Evolutionary conservation across 2,113 vertebrate species (phyloP), one percentile per base, ranked within the genome.

Genomic region (Menura novaehollandiae): DNA sequence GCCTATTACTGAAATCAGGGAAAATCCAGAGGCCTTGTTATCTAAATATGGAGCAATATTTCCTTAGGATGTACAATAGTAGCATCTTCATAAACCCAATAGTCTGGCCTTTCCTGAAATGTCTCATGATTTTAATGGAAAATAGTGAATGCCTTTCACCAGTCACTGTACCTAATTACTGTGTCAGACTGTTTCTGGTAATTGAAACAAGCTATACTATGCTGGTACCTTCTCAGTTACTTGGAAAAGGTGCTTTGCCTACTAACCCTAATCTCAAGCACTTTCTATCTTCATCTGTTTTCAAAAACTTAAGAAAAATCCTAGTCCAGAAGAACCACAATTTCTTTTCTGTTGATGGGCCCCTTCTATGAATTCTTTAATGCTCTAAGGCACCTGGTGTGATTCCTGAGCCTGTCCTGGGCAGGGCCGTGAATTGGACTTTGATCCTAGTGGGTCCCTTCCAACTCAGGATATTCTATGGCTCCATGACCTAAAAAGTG

Each of bases 371-470:
- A 28, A 2, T 15, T 27, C 33, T 28, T 13, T 55, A 46, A 4
- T 0, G 1, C 63, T 46, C 13, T n/a, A 12, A 20, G 39, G 39
- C 18, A 5, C 64, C 6, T 7, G 39, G 5, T 30, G 47, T 24
- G 66, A 14, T 24, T 41, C n/a, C 46, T 24, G 32, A 66, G 32
- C 63, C 41, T 23, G 63, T 66, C 63, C 63, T 66, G 63, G 16
- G 32, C 43, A 46, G 43, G 21, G 18, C 62, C 62, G 30, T 41
- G 43, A 46, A 15, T 13, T 33, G 43, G 63, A 24, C 43, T 66
- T n/a, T 46, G 63, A 46, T 66, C 30, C 30, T 32, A 44, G 20
- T 51, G 49, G 23, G 24, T 43, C 41, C 43, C 32, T n/a, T 66
- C 43, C 22, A n/a, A 18, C 21, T 66, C 15, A 33, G 30, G 43